A percentile compares a stretch with the other conserved stretches of the same genome.
phyloP scores from a whole-genome alignment of 2,797 vertebrate genomes.

The Dipus sagitta region DNA sequence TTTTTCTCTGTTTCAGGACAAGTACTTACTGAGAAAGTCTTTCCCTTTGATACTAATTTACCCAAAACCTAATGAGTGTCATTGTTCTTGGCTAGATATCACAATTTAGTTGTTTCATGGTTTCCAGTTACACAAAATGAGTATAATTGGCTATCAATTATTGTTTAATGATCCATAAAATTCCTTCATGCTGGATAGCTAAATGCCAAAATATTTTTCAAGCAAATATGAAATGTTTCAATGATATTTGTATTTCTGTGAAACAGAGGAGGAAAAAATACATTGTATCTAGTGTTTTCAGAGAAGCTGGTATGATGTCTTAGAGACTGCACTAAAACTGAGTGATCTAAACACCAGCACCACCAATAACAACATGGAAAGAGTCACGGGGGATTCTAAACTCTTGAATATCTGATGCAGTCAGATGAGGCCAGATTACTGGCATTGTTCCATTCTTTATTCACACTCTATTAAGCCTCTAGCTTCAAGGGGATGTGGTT shows the following conservation, averaged over 20 bases:
- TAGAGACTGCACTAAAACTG: neutral
- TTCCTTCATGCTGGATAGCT: constrained; percentile 47
- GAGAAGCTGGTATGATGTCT: neutral
- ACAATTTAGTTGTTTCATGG: constrained; percentile 42
- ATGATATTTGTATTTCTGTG: constrained; percentile 21
- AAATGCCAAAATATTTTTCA: constrained; percentile 26
- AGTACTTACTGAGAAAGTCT: constrained; percentile 1
- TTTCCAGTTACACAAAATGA: constrained; percentile 53
- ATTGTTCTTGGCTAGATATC: constrained; percentile 19
- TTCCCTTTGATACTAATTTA: neutral
- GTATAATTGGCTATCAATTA: constrained; percentile 30
- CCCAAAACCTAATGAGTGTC: neutral
- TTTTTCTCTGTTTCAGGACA: neutral
- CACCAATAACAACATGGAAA: neutral
- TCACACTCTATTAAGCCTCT: neutral
- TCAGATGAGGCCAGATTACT: neutral
- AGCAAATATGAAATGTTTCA: constrained; percentile 40
- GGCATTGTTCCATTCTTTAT: neutral
- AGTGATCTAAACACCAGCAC: constrained; percentile 11
- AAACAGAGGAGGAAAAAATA: neutral
- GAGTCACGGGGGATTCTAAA: neutral
- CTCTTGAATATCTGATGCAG: neutral
- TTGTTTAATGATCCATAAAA: constrained; percentile 67
- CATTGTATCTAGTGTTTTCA: constrained; percentile 51
- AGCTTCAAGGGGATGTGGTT: neutral